Percentiles rank a stretch among this genome's conserved stretches.
Conservation (phyloP, 2,797 vertebrate species). For the Dromococcyx pavoninus region DNA sequence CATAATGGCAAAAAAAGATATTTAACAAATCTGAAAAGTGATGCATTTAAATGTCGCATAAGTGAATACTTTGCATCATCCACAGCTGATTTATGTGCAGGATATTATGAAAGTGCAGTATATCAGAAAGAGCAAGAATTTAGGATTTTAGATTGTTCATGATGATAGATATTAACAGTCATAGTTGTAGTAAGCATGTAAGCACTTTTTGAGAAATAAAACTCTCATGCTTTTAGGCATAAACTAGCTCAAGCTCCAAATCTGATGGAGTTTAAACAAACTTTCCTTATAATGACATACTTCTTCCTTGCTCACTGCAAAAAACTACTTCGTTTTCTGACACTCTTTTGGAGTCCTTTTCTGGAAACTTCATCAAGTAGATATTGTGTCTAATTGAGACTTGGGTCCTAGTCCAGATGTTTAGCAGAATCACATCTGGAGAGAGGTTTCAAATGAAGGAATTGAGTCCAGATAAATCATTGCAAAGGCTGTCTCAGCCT, state of each 20-base stretch:
- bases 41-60: not conserved
- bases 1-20: not conserved
- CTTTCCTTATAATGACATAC: not conserved
- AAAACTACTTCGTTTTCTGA: not conserved
- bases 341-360: not conserved
- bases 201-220: not conserved
- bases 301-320: not conserved
- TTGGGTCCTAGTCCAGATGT: not conserved
- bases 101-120: not conserved
- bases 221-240: not conserved
- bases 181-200: not conserved
- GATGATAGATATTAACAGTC: not conserved
- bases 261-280: not conserved
- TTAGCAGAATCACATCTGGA: not conserved
- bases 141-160: not conserved
- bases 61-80: not conserved
- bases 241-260: not conserved
- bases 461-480: not conserved
- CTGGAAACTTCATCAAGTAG: not conserved
- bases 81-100: not conserved
- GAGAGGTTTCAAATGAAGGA: not conserved
- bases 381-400: not conserved
- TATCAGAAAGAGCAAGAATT: not conserved
- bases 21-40: not conserved
- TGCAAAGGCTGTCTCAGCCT: not conserved